Evolutionary conservation across 1,140 invertebrate species (phyloP).

Genomic region (Glomeris maerens): DNA sequence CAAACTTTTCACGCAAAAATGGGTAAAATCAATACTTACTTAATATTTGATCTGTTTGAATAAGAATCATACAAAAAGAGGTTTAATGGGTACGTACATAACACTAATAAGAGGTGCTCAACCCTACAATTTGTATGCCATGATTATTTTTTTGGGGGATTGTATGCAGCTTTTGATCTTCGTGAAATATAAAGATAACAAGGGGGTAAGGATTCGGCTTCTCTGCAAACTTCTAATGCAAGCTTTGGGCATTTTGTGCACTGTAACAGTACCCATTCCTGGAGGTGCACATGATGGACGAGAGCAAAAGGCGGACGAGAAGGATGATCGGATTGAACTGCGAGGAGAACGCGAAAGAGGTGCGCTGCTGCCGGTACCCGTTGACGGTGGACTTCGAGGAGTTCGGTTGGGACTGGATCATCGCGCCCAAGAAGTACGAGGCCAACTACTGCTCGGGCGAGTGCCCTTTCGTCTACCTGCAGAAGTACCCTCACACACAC

Average conservation of each 20-base stretch:
- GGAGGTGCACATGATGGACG: slow-evolving; percentile 53
- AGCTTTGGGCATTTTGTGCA: no score
- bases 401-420: slow-evolving; percentile 97
- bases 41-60: no score
- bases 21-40: no score
- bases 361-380: slow-evolving; percentile 74
- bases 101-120: no score
- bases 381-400: slow-evolving; percentile 90
- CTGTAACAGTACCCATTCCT: slow-evolving; percentile 66
- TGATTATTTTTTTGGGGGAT: no score
- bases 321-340: slow-evolving; percentile 63
- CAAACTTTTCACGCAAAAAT: no score
- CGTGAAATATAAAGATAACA: not conserved
- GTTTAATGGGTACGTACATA: no score
- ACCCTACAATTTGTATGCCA: no score
- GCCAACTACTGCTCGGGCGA: slow-evolving; percentile 94
- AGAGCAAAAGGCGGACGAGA: slow-evolving; percentile 45
- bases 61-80: no score
- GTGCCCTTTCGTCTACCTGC: slow-evolving; percentile 73
- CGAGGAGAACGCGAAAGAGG: slow-evolving; percentile 57
- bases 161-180: no score
- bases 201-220: no score
- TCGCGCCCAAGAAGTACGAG: slow-evolving; percentile 87
- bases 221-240: no score
- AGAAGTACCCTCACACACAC: slow-evolving; percentile 86